Percentiles rank a stretch among this genome's conserved stretches.
Evolutionary conservation across 92 coral and sea anemone genomes (phyloP).

Genomic region (Zoanthus solanderi): DNA sequence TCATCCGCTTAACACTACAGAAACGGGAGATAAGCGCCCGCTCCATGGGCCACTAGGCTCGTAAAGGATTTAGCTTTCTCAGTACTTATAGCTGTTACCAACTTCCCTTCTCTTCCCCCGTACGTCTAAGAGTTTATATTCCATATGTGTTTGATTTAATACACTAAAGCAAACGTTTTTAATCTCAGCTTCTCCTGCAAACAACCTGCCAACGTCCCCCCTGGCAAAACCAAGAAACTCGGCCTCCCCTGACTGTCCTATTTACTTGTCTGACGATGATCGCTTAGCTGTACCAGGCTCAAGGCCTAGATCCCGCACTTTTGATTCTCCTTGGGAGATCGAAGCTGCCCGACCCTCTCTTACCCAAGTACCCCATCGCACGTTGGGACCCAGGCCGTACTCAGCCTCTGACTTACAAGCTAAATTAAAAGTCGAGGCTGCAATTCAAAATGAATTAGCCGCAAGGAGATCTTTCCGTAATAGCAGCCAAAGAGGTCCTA

Average conservation of each 20-base stretch:
- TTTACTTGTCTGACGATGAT: background rate
- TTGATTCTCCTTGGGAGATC: constrained; percentile 9
- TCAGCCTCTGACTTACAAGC: constrained; percentile 36
- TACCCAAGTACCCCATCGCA: background rate
- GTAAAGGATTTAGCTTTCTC: too few relatives aligned
- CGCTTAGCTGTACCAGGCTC: constrained; percentile 2
- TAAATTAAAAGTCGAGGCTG: constrained; percentile 31
- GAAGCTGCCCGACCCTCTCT: background rate
- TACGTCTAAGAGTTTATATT: background rate
- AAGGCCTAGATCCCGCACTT: constrained; percentile 31
- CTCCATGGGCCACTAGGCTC: too few relatives aligned
- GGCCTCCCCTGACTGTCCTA: background rate
- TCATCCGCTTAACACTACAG: too few relatives aligned
- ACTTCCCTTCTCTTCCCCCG: background rate
- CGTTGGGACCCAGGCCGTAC: constrained; percentile 24
- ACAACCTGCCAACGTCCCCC: constrained; percentile 38
- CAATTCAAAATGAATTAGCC: constrained; percentile 23
- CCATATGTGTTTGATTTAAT: background rate
- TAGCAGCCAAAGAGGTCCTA: background rate
- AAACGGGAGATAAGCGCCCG: too few relatives aligned
- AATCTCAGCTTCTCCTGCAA: constrained; percentile 38
- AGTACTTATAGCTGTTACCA: too few relatives aligned
- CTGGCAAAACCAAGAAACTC: constrained; percentile 18
- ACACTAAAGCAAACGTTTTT: background rate
- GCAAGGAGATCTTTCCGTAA: constrained; percentile 1